phyloP scores from a whole-genome alignment of 1,140 invertebrate species.

The Drosophila ironensis region DNA sequence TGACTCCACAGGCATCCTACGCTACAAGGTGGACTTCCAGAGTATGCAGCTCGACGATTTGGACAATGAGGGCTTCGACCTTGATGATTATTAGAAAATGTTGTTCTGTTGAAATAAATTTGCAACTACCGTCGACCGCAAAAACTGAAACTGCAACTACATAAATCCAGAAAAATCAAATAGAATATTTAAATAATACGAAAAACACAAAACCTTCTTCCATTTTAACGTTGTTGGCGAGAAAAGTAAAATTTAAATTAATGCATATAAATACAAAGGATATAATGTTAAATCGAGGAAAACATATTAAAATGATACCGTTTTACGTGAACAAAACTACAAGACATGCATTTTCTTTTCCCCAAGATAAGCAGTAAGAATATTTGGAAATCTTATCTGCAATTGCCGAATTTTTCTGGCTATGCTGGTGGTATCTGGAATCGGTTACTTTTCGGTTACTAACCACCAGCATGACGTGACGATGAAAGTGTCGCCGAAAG shows the following conservation, averaged over 20 bases:
- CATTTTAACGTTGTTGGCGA: constrained; percentile 78
- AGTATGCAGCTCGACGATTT: constrained; percentile 95
- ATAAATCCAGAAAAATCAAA: constrained; percentile 60
- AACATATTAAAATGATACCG: constrained; percentile 66
- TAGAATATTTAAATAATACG: constrained; percentile 70
- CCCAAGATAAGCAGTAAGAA: no score
- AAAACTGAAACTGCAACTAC: constrained; percentile 54
- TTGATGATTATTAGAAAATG: constrained; percentile 94
- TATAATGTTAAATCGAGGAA: constrained; percentile 73
- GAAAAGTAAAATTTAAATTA: constrained; percentile 68
- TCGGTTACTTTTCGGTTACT: neutral
- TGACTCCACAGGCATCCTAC: constrained; percentile 86
- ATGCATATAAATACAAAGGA: constrained; percentile 45
- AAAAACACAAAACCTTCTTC: constrained; percentile 72
- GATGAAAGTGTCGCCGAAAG: constrained; percentile 16
- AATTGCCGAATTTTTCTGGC: neutral
- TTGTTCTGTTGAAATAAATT: constrained; percentile 44
- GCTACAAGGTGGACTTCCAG: constrained; percentile 99
- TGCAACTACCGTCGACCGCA: constrained; percentile 34
- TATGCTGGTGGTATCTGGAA: neutral
- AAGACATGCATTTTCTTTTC: neutral
- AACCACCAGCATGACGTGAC: constrained; percentile 1
- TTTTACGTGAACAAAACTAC: constrained; percentile 59
- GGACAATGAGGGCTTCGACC: constrained; percentile 92
- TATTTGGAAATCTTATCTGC: neutral